A percentile compares a stretch with the other conserved stretches of the same genome.
phyloP scores from a whole-genome alignment of 1,140 invertebrate genomes.

The Drosophila nigrodunni region DNA sequence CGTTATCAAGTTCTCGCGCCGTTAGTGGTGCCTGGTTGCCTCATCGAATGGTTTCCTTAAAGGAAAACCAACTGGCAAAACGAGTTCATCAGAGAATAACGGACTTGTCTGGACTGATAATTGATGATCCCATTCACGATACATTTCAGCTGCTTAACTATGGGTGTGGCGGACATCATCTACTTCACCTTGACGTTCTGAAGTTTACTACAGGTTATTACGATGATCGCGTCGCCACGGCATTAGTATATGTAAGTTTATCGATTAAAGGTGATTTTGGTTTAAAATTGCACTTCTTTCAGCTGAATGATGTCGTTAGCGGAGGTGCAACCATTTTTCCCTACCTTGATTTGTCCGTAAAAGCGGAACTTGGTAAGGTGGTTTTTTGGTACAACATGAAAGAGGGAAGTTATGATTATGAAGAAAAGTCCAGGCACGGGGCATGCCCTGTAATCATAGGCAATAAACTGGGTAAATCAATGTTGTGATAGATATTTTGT shows the following conservation, averaged over 20 bases:
- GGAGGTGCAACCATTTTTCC: slow-evolving; percentile 52
- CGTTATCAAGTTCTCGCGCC: slow-evolving; percentile 89
- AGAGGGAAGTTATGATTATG: slow-evolving; percentile 17
- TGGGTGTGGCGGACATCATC: slow-evolving; percentile 89
- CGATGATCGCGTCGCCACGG: slow-evolving; percentile 60
- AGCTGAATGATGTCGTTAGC: slow-evolving; percentile 49
- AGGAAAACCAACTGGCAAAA: slow-evolving; percentile 85
- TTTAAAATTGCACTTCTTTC: too few species aligned
- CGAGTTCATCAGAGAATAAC: slow-evolving; percentile 89
- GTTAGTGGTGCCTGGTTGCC: slow-evolving; percentile 97
- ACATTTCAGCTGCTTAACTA: slow-evolving; percentile 88
- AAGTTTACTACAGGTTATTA: not conserved
- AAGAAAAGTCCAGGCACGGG: not conserved
- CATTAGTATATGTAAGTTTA: slow-evolving; percentile 64
- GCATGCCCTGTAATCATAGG: slow-evolving; percentile 46
- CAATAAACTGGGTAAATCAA: slow-evolving; percentile 18
- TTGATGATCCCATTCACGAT: slow-evolving; percentile 53
- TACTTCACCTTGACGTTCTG: slow-evolving; percentile 88
- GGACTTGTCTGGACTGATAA: slow-evolving; percentile 88
- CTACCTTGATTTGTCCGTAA: not conserved
- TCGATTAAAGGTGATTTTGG: not conserved
- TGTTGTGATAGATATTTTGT: not conserved
- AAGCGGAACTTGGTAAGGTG: slow-evolving; percentile 42
- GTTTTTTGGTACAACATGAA: slow-evolving; percentile 47
- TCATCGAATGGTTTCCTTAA: fast-evolving